Percentiles rank a stretch among this genome's conserved stretches.
These are phyloP conservation scores for Penaeus vannamei DNA, from an alignment of 1,140 invertebrate species.

Conservation along the genomic window DNA sequence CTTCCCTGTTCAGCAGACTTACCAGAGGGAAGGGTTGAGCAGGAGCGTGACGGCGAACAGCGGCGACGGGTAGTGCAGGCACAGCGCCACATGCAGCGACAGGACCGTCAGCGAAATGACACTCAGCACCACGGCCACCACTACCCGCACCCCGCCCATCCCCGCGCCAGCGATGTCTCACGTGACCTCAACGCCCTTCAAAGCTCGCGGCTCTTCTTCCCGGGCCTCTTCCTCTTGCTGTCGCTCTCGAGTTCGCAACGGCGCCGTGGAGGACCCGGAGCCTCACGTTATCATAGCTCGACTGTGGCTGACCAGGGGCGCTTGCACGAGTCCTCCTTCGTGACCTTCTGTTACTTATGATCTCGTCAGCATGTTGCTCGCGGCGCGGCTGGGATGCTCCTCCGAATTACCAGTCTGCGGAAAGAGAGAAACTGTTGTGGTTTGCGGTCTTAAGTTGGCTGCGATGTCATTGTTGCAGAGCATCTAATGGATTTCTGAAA, in stretches of 20 bases:
- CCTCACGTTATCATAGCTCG: background rate
- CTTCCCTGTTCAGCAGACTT: background rate
- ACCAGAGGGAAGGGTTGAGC: constrained; percentile 64
- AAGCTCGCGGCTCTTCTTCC: background rate
- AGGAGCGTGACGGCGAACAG: constrained; percentile 64
- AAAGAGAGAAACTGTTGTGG: too few species aligned
- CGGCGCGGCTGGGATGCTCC: too few species aligned
- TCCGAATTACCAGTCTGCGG: too few species aligned
- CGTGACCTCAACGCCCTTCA: background rate
- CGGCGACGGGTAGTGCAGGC: constrained; percentile 58
- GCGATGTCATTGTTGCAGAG: too few species aligned
- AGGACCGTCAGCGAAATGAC: constrained; percentile 56
- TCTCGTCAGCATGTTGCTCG: too few species aligned
- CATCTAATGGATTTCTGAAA: too few species aligned
- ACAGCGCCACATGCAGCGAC: constrained; percentile 60
- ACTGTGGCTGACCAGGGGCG: too few species aligned
- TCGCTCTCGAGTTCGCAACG: background rate
- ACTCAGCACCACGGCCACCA: constrained; percentile 51
- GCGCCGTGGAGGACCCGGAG: background rate
- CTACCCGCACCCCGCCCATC: constrained; percentile 60
- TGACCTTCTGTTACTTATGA: too few species aligned
- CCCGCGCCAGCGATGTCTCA: background rate
- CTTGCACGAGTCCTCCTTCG: too few species aligned
- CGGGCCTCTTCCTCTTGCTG: background rate
- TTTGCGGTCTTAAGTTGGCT: too few species aligned